phyloP scores from a whole-genome alignment of 1,140 invertebrate species.

The Orussus abietinus region DNA sequence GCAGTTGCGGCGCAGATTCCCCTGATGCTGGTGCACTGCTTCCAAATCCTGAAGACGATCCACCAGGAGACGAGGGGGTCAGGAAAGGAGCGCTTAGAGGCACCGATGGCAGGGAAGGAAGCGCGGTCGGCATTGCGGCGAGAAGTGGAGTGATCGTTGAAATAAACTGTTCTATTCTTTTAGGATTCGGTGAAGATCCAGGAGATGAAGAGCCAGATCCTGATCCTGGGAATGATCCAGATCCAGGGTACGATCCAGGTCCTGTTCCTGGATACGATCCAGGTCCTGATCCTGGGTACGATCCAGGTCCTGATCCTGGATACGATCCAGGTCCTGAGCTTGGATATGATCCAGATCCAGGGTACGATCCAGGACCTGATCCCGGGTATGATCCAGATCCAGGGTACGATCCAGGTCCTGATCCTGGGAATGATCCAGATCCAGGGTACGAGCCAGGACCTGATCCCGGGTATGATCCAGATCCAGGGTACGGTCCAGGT shows the following conservation, averaged over 20 bases:
- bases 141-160: too few species aligned
- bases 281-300: background rate
- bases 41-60: too few species aligned
- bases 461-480: background rate
- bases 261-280: background rate
- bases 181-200: background rate
- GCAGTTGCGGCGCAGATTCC: too few species aligned
- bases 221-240: background rate
- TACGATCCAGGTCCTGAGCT: background rate
- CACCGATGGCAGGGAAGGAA: too few species aligned
- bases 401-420: background rate
- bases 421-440: background rate
- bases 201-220: background rate
- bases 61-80: too few species aligned
- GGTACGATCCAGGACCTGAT: background rate
- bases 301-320: background rate
- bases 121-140: too few species aligned
- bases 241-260: constrained; percentile 1
- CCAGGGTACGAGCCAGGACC: background rate
- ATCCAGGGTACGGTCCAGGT: background rate
- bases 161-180: too few species aligned
- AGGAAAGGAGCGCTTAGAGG: too few species aligned
- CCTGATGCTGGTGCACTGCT: too few species aligned
- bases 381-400: background rate
- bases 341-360: background rate